Evolutionary conservation across 2,888 invertebrate genomes (phyloP), one percentile per base, ranked within the genome.

Genomic region (Ischnus inquisitorius): DNA sequence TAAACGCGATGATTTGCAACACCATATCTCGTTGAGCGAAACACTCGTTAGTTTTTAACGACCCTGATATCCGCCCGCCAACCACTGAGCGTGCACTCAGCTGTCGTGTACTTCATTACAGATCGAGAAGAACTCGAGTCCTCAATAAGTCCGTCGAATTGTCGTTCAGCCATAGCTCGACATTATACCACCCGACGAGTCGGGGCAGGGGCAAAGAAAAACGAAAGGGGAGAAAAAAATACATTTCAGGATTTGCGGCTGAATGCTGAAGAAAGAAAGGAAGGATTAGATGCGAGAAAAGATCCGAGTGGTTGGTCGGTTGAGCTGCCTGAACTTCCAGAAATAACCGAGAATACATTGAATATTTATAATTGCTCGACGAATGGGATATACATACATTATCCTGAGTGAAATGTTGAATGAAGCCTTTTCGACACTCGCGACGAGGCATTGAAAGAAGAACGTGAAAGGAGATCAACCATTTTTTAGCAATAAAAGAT

Each of bases 361-460:
- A 89, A 90, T 90, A 90, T 90, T 90, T 90, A 87, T 89, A 83
- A 60, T 41, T 60, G 28, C 28, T 10, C 87, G 86, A 85, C 82
- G 86, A 86, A 85, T 84, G 88, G 34, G 89, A 90, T 88, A 88
- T 88, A 88, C 88, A 87, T 90, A 87, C 87, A 89, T 90, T 89
- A 89, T 75, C 22, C 10, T 19, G 54, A 54, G 54, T 54, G 19
- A 54, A 16, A 10, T 54, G 54, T n/a, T 10, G 12, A 19, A 48
- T 16, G n/a, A 3, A 22, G 54, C 16, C 54, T 22, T 54, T 54
- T 22, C 54, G 54, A 54, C 54, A 54, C 54, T 54, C 34, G 22
- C 19, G 22, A 54, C 51, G 19, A 10, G 19, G 51, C 8, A 54
- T 54, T n/a, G n/a, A n/a, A 19, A 19, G 54, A 16, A 3, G 54